phyloP scores from a whole-genome alignment of 2,888 invertebrate species.

The Agonopterix arenella region DNA sequence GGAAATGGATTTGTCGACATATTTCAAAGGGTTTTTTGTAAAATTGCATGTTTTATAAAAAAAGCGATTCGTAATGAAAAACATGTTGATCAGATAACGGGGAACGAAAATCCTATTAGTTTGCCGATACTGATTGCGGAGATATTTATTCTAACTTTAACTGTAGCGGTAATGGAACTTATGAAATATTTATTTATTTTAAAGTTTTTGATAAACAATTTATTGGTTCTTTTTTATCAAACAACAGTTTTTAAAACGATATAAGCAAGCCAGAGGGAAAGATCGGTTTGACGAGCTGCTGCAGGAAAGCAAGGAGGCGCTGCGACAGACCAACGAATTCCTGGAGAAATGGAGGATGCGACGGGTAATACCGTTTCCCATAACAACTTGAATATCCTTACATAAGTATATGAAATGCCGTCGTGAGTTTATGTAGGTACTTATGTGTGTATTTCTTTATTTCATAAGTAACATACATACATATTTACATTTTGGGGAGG shows the following conservation, averaged over 20 bases:
- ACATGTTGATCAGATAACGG: slow-evolving; percentile 11
- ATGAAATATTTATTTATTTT: too few relatives aligned
- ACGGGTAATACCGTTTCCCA: slow-evolving; percentile 25
- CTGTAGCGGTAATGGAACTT: slow-evolving; percentile 29
- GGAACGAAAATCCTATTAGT: slow-evolving; percentile 26
- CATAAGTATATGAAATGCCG: too few relatives aligned
- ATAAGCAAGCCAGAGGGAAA: slow-evolving; percentile 33
- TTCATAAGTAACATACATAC: too few relatives aligned
- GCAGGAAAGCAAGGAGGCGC: slow-evolving; percentile 46
- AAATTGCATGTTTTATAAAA: slow-evolving; percentile 36
- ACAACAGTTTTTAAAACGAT: slow-evolving; percentile 46
- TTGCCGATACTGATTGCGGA: slow-evolving; percentile 38
- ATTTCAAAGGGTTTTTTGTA: slow-evolving; percentile 33
- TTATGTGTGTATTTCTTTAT: too few relatives aligned
- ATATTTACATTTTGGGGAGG: too few relatives aligned
- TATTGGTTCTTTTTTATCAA: not conserved
- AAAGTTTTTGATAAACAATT: not conserved
- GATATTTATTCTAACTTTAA: slow-evolving; percentile 35
- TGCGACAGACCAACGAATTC: slow-evolving; percentile 50
- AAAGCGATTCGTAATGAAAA: slow-evolving; percentile 33
- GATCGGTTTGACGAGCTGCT: slow-evolving; percentile 51
- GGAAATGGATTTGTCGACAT: slow-evolving; percentile 51
- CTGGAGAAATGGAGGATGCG: slow-evolving; percentile 54
- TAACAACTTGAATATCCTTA: too few relatives aligned
- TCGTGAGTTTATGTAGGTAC: too few relatives aligned